Evolutionary conservation across 1,140 invertebrate genomes (phyloP), one percentile per base, ranked within the genome.

Genomic region (Pomphorhynchus laevis): DNA sequence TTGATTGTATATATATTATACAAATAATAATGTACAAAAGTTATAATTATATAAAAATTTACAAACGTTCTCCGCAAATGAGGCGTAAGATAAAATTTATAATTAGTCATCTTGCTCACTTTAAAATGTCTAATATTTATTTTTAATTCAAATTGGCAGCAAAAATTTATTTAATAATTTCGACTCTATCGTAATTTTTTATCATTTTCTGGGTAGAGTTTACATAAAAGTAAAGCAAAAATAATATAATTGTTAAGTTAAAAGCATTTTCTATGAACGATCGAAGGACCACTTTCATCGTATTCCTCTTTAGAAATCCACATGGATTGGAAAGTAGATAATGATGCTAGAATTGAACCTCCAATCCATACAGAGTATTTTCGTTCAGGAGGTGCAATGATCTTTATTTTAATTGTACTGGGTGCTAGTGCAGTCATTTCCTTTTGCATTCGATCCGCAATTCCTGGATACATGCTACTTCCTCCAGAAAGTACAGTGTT

Each of bases 191-290:
- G n/a, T n/a, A n/a, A n/a, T n/a, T n/a, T n/a, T n/a, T n/a, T n/a
- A n/a, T n/a, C n/a, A n/a, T n/a, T n/a, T n/a, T n/a, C n/a, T n/a
- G n/a, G n/a, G n/a, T n/a, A n/a, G n/a, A n/a, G n/a, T n/a, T n/a
- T n/a, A n/a, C n/a, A n/a, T n/a, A n/a, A n/a, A n/a, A n/a, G n/a
- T n/a, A n/a, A n/a, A n/a, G n/a, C n/a, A n/a, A n/a, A n/a, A n/a
- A n/a, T n/a, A n/a, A n/a, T n/a, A n/a, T n/a, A 12, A 12, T 8
- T 29, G 14, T 29, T 3, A 29, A 8, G 50, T 74, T 79, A 80
- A 67, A 80, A 80, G 65, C 75, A 80, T 63, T 79, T 80, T 63
- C 74, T 69, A 67, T 80, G 75, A 44, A 80, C 75, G 56, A 79
- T 79, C 46, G 70, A 72, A 47, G 75, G 75, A 48, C 75, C 75